Evolutionary conservation across 2,888 invertebrate species (phyloP), one percentile per base, ranked within the genome.

Genomic region (Plusia festucae): DNA sequence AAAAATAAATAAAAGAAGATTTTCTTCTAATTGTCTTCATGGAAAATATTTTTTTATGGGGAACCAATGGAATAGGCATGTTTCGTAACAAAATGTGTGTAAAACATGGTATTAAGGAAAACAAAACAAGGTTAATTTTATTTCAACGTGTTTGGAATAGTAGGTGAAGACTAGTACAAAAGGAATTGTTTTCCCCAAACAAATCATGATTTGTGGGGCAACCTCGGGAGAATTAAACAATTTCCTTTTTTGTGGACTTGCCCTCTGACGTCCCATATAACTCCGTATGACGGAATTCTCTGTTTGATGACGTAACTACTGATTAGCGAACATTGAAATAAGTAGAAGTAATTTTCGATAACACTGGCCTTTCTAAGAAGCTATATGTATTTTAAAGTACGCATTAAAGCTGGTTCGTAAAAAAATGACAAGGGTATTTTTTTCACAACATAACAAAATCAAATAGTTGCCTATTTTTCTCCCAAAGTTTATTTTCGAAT

Each of bases 141-240:
- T 18, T 55, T 60, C 44, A 20, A 46, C 18, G 20, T 53, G 53
- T n/a, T 18, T 1, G 15, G 9, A 46, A 11, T 46, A 30, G 46
- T 5, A 24, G n/a, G 46, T 49, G n/a, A 34, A 54, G 65, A 68
- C 61, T 67, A 68, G 73, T 70, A 55, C 59, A 20, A 66, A 24
- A 16, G 61, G 77, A 81, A 82, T 81, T 82, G 79, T 74, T 79
- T 79, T 80, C 60, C 62, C 40, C 32, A 64, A 69, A 68, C 55
- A 79, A 76, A 76, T 79, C 73, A 68, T 78, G 76, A 82, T 81
- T 82, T 81, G 80, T 70, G 16, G 49, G 49, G 56, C 68, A 77
- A 62, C 65, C 81, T 71, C 82, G n/a, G 32, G 82, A 71, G 82
- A 68, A 71, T 76, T 74, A 79, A 82, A 76, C 78, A 82, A 80